These are phyloP conservation scores for Indicator maculatus DNA, from an alignment of 2,113 vertebrate species.

Conservation along the genomic window DNA sequence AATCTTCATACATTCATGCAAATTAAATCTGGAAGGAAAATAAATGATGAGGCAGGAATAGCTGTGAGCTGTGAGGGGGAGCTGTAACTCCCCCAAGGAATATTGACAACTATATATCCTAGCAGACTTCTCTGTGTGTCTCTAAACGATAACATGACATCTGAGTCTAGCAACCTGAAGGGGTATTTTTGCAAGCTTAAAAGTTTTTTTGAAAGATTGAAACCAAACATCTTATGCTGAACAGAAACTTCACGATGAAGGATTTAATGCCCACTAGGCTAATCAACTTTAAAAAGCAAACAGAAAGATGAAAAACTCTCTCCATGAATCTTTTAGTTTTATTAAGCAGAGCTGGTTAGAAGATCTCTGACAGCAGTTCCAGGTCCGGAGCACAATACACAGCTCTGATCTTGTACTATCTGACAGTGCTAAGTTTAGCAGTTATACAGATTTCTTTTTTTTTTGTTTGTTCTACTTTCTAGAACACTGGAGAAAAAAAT, in stretches of 20 bases:
- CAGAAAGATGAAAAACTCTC: conserved; percentile 3
- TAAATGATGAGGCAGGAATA: conserved; percentile 34
- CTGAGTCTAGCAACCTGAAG: conserved; percentile 31
- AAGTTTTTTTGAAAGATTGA: background rate
- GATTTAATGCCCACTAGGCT: conserved; percentile 58
- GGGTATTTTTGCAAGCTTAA: background rate
- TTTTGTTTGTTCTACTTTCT: background rate
- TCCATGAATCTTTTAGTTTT: background rate
- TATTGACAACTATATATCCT: background rate
- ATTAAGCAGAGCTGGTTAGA: conserved; percentile 54
- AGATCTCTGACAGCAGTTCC: conserved; percentile 58
- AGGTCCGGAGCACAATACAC: conserved; percentile 39
- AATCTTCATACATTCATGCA: background rate
- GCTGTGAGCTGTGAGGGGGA: background rate
- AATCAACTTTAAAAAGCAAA: conserved; percentile 24
- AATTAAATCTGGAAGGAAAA: conserved; percentile 31
- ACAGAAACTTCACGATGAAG: conserved; percentile 53
- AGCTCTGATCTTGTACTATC: conserved; percentile 64
- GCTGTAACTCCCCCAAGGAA: background rate
- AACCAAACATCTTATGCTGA: conserved; percentile 38
- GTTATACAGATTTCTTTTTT: background rate
- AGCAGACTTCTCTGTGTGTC: background rate
- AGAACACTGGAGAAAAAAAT: conserved; percentile 30
- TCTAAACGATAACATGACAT: conserved; percentile 9
- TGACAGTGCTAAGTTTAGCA: conserved; percentile 69